Evolutionary conservation across 2,113 vertebrate genomes (phyloP), one percentile per base, ranked within the genome.

Genomic region (Hyperoodon ampullatus): DNA sequence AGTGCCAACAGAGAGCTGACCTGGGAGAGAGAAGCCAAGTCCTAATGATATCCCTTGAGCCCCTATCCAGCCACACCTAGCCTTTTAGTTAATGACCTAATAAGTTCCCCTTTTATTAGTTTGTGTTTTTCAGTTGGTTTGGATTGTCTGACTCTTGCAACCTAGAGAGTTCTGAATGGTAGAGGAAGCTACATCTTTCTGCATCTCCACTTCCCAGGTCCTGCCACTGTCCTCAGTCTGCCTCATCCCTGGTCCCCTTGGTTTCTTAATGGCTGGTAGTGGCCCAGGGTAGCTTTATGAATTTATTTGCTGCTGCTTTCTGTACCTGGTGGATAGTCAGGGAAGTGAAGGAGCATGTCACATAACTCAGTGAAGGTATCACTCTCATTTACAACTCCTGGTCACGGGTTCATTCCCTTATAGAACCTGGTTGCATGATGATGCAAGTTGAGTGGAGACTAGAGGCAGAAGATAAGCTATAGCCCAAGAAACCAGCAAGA

Each of bases 301-400:
- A 89, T 58, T 55, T 72, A 80, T 70, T 87, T 92, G 30, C 70
- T 68, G 9, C 26, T 87, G 13, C 24, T 95, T 92, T 96, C 93
- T 92, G 26, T 12, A 50, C 6, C 39, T 94, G 80, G 58, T 82
- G 15, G 23, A 60, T n/a, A 70, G 61, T 60, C 35, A 96, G 18
- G 81, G 30, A 68, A 90, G 24, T 44, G 18, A 94, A 88, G 63
- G 66, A 74, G 33, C 23, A n/a, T 33, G 72, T 74, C 18, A 53
- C 28, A 65, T 12, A 89, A 61, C 21, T 58, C 4, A 4, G 12
- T 42, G 65, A 90, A 80, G 50, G 12, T n/a, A 71, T 47, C 50
- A 30, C 13, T 89, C 26, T 16, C 85, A 44, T 33, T 80, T 78
- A 55, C 66, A 55, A 50, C 8, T 78, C 24, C 19, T 88, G 55